These are phyloP conservation scores for Drosophila pachea DNA, from an alignment of 1,140 invertebrate genomes.

Conservation along the genomic window DNA sequence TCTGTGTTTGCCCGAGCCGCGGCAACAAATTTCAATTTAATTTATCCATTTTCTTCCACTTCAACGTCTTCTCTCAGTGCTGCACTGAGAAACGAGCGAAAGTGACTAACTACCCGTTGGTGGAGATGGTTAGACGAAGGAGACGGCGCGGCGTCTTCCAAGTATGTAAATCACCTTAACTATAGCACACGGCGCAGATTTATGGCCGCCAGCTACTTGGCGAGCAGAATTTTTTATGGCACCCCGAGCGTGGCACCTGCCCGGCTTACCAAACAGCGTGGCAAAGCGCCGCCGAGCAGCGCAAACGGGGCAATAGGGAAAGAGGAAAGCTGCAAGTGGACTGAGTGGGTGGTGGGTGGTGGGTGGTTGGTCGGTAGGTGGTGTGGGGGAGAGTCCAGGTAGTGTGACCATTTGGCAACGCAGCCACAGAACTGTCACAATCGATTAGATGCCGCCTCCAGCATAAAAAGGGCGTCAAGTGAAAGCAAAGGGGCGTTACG, in stretches of 20 bases:
- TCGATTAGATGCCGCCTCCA: neutral
- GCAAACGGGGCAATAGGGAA: no score
- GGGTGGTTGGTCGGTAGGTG: constrained; percentile 12
- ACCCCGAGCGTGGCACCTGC: constrained; percentile 28
- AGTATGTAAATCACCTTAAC: constrained; percentile 54
- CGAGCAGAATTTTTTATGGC: constrained; percentile 49
- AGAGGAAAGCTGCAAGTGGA: no score
- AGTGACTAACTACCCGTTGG: constrained; percentile 38
- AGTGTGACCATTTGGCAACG: constrained; percentile 7
- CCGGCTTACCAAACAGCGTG: constrained; percentile 24
- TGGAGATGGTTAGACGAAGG: no score
- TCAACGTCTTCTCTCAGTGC: neutral
- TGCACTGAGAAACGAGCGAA: constrained; percentile 31
- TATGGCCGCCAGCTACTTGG: constrained; percentile 48
- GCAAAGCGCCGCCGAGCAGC: neutral
- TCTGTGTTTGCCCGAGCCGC: constrained; percentile 22
- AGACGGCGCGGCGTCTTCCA: constrained; percentile 1
- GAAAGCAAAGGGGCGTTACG: constrained; percentile 27
- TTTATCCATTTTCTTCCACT: constrained; percentile 7
- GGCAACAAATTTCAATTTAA: constrained; percentile 50
- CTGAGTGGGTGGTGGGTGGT: constrained; percentile 22
- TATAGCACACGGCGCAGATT: constrained; percentile 45
- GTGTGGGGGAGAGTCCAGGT: no score
- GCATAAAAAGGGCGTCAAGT: constrained; percentile 12
- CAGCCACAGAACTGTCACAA: constrained; percentile 31